Base-by-base conservation (phyloP, 2,888 invertebrate genomes). In the Poecilus cupreus region DNA sequence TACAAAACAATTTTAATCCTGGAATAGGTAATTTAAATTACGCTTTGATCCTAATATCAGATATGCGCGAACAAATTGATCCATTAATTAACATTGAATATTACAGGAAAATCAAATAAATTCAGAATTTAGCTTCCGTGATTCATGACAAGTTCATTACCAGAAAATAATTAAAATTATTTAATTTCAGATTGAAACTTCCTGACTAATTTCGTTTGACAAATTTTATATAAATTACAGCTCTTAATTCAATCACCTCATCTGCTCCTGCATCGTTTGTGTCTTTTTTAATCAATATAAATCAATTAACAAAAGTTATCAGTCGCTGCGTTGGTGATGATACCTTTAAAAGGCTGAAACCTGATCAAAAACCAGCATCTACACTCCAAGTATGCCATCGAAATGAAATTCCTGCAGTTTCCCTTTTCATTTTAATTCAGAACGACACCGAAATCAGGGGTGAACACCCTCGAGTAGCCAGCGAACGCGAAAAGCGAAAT, bases 361-460 rank as follows among this genome's bases (percentile, higher is more conserved):
- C 18, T 26, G 24, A 60, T 60, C 26, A 60, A 60, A 60, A 60
- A 11, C 13, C 60, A 60, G 20, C 43, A 43, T 13, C 72, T 43
- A 72, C 18, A 24, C 18, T 26, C 32, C 32, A 13, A 37, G 32
- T 37, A 18, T 37, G 70, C 18, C 51, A 32, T 13, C 75, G 32
- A 75, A 75, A 75, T 75, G 75, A 75, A 75, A 75, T 75, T 75
- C 75, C 74, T 46, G 43, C 49, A 74, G 13, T 46, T 74, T 74
- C 74, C 46, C 75, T 32, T 32, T 75, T 32, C 32, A 49, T 49
- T 75, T 74, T 75, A 75, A 75, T 75, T 75, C 75, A 49, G 75
- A 49, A 26, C 60, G 60, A 60, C 60, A 26, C 26, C n/a, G 60
- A 26, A 75, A 51, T 75, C 51, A 75, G 51, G 75, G 75, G 75